A percentile compares a stretch with the other conserved stretches of the same genome.
Conservation (phyloP, 2,797 vertebrate genomes). For the Rachycentron canadum region DNA sequence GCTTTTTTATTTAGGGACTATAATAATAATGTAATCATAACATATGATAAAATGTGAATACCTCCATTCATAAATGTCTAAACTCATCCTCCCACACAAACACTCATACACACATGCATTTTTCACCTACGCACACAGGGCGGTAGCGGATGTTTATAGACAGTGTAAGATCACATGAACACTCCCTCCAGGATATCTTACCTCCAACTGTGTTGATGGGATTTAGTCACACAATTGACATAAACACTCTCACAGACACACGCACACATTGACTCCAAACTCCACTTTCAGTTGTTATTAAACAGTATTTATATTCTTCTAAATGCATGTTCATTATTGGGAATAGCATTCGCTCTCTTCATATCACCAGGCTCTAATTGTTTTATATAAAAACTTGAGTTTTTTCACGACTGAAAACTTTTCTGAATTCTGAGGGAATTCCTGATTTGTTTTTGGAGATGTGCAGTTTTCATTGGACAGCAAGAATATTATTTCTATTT, state of each 20-base stretch:
- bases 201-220: slow-evolving; percentile 56
- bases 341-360: neutral
- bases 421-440: slow-evolving; percentile 42
- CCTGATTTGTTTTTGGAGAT: slow-evolving; percentile 51
- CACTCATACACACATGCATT: neutral
- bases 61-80: neutral
- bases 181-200: slow-evolving; percentile 44
- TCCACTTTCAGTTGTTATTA: neutral
- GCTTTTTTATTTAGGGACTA: neutral
- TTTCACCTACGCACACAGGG: neutral
- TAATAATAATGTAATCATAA: no score
- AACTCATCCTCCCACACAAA: neutral
- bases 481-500: slow-evolving; percentile 76
- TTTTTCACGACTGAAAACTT: slow-evolving; percentile 17
- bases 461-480: slow-evolving; percentile 66
- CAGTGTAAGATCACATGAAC: slow-evolving; percentile 34
- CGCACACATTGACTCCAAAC: neutral
- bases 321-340: neutral
- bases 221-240: slow-evolving; percentile 42
- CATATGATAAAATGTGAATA: neutral
- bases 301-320: neutral
- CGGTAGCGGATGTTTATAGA: neutral
- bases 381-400: slow-evolving; percentile 1
- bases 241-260: neutral
- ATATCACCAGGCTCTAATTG: neutral